Base-by-base conservation (phyloP, 2,113 vertebrate genomes). In the Prinia subflava region DNA sequence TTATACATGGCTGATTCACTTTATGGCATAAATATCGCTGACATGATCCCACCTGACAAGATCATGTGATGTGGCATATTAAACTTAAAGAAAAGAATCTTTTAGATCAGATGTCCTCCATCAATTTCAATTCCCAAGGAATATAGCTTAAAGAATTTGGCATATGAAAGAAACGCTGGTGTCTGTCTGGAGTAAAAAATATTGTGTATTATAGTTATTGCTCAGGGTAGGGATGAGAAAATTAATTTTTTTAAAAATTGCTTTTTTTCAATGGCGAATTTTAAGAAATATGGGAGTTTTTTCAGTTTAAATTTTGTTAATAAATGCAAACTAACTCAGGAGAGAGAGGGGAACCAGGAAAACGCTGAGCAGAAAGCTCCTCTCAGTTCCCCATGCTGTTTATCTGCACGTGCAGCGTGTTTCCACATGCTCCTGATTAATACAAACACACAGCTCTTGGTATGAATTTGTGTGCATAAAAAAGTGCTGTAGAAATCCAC, bases 41-140 rank as follows among this genome's bases (percentile, higher is more conserved):
- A 96, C 81, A 56, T 94, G 89, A 97, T 96, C 89, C 83, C 91
- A 89, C 90, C 94, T 87, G 95, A 96, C 96, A 97, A 92, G 91
- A 94, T 85, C 89, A 87, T 82, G 88, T 96, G 94, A 92, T 83
- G 63, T 42, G 62, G 71, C 88, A 64, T 78, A 93, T 94, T 89
- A 95, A 96, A 96, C 79, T 95, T 96, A 90, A 67, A 92, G 69
- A 93, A 96, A 94, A 89, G 55, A 93, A 97, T 94, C 77, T 90
- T 90, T 90, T 81, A 35, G 37, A 90, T 96, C 94, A 96, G 93
- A 88, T 95, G 94, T 94, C 87, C 91, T 94, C 94, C 80, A 95
- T 96, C 96, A 95, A 69, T 93, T 92, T 75, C 71, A 64, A 92
- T 95, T 94, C 63, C 44, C 56, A 46, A 84, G 41, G 21, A 82